A percentile compares a stretch with the other conserved stretches of the same genome.
These are phyloP conservation scores for Drusus annulatus DNA, from an alignment of 1,140 invertebrate genomes.

Conservation along the genomic window DNA sequence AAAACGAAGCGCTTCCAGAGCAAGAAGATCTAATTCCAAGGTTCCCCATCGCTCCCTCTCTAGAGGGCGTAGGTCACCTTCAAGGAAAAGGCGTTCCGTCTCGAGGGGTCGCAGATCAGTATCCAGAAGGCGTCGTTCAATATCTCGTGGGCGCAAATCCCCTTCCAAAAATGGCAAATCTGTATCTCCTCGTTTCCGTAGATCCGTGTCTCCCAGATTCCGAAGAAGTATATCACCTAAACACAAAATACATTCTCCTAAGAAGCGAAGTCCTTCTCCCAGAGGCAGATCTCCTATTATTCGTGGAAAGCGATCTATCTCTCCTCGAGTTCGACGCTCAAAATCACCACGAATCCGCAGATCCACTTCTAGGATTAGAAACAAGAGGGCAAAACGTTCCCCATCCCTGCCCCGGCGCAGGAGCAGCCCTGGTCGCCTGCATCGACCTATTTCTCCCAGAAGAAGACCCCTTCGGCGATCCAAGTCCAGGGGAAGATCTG, in stretches of 20 bases:
- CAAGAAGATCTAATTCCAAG: conserved; percentile 55
- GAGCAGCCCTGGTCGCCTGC: conserved; percentile 62
- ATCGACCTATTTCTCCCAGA: conserved; percentile 63
- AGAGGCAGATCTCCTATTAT: conserved; percentile 47
- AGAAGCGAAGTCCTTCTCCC: conserved; percentile 45
- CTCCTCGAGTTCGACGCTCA: conserved; percentile 47
- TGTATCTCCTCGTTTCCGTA: conserved; percentile 50
- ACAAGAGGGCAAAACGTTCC: conserved; percentile 60
- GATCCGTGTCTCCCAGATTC: conserved; percentile 42
- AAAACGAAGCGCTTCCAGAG: conserved; percentile 60
- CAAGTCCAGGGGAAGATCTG: conserved; percentile 69
- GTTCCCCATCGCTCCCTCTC: conserved; percentile 60
- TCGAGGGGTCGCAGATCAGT: conserved; percentile 56
- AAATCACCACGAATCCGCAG: conserved; percentile 59
- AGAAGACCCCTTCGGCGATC: conserved; percentile 62
- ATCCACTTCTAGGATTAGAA: conserved; percentile 65
- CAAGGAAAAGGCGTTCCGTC: conserved; percentile 24
- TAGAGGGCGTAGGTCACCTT: conserved; percentile 53
- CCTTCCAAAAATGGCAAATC: too few relatives aligned
- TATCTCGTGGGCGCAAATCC: neutral
- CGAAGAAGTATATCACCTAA: conserved; percentile 50
- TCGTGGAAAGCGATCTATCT: conserved; percentile 47
- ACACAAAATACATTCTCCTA: conserved; percentile 50
- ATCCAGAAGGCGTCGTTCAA: conserved; percentile 50
- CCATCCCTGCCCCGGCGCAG: conserved; percentile 64